Percentiles rank a stretch among this genome's conserved stretches.
Conservation (phyloP, 2,113 vertebrate genomes). For the Sorex araneus region DNA sequence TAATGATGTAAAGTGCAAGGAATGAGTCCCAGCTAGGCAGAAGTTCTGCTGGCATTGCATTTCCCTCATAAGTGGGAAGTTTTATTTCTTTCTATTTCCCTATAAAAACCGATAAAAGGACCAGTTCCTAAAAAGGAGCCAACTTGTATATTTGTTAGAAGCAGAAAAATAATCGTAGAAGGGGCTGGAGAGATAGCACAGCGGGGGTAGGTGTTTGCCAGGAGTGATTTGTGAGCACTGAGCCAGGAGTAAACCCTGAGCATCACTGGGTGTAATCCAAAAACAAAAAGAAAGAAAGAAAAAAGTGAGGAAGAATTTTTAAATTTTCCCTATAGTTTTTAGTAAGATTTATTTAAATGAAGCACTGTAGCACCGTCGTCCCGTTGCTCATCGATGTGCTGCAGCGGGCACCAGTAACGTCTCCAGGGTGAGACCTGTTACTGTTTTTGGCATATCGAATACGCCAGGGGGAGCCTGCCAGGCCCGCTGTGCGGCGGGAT, state of each 20-base stretch:
- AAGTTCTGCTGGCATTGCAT: background rate
- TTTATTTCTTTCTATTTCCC: slow-evolving; percentile 44
- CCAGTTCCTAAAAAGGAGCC: background rate
- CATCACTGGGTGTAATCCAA: too few relatives aligned
- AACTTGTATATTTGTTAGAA: slow-evolving; percentile 32
- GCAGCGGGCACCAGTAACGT: too few relatives aligned
- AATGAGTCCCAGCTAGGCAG: background rate
- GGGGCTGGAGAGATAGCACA: too few relatives aligned
- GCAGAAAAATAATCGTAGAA: background rate
- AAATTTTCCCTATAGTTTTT: slow-evolving; percentile 9
- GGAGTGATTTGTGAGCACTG: too few relatives aligned
- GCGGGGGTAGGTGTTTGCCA: too few relatives aligned
- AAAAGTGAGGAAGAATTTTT: slow-evolving; percentile 57
- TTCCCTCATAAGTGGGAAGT: background rate
- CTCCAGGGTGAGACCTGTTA: too few relatives aligned
- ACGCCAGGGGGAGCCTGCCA: too few relatives aligned
- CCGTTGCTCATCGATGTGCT: too few relatives aligned
- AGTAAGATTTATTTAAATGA: slow-evolving; percentile 64
- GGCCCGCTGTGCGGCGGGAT: too few relatives aligned
- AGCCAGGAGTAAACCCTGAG: too few relatives aligned
- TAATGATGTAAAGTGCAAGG: slow-evolving; percentile 46
- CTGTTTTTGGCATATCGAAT: too few relatives aligned
- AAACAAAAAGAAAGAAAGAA: background rate
- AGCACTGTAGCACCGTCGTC: too few relatives aligned
- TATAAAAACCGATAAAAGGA: background rate